A percentile compares a stretch with the other conserved stretches of the same genome.
phyloP scores from a whole-genome alignment of 2,888 invertebrate species.

The Corbicula japonica region DNA sequence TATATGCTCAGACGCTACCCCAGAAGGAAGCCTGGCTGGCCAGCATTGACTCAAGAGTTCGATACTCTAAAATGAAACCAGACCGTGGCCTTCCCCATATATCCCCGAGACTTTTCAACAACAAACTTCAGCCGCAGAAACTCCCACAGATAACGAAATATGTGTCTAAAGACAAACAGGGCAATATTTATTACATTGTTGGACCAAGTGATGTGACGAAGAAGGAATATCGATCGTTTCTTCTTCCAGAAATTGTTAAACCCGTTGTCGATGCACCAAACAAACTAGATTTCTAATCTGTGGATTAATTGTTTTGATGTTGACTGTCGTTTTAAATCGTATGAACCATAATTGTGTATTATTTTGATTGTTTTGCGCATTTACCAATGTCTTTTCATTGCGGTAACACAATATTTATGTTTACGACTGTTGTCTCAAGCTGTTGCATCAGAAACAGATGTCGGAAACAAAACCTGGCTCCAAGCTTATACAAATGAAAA shows the following conservation, averaged over 20 bases:
- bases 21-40: constrained; percentile 65
- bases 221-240: constrained; percentile 44
- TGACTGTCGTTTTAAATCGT: too few species aligned
- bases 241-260: constrained; percentile 59
- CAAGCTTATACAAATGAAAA: too few species aligned
- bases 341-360: too few species aligned
- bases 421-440: too few species aligned
- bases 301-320: background rate
- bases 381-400: too few species aligned
- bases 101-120: constrained; percentile 63
- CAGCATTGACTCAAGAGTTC: constrained; percentile 57
- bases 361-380: too few species aligned
- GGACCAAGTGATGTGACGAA: constrained; percentile 57
- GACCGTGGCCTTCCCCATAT: constrained; percentile 59
- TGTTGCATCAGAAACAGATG: too few species aligned
- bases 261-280: constrained; percentile 27
- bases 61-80: constrained; percentile 50
- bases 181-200: constrained; percentile 51
- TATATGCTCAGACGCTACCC: constrained; percentile 52
- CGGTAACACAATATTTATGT: too few species aligned
- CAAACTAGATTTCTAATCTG: constrained; percentile 37
- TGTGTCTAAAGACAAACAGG: constrained; percentile 47
- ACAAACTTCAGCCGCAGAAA: constrained; percentile 38
- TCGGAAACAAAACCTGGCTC: too few species aligned
- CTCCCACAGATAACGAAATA: constrained; percentile 39